Evolutionary conservation across 1,140 invertebrate species (phyloP), one percentile per base, ranked within the genome.

Genomic region (Ditylenchus dipsaci): DNA sequence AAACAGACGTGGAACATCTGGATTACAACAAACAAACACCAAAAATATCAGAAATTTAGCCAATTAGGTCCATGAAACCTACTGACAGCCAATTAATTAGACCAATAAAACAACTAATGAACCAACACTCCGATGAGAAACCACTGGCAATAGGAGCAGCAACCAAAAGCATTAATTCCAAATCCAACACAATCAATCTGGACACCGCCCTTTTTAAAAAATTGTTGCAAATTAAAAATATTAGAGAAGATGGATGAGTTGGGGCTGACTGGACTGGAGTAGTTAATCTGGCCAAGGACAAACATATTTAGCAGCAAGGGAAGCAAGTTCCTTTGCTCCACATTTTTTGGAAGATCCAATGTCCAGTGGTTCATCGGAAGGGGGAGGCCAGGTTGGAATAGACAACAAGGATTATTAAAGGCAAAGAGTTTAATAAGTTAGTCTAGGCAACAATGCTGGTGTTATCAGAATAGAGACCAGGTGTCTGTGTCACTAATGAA

Each of bases 1-100:
- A 67, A 77, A 61, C 75, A 76, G 21, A 76, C 56, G 42, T 78
- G 71, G 29, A 74, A 77, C 71, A 76, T 76, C 49, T n/a, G n/a
- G 49, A 5, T 53, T 15, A 21, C 49, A 53, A 7, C 3, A 53
- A 17, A 7, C 3, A 3, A 19, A 53, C n/a, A n/a, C 11, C 11
- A 38, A 38, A 38, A 11, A 11, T 5, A 38, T 38, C 33, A 38
- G 33, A 3, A 38, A 38, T 38, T 38, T 11, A 38, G 33, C 3
- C 33, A 38, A 11, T n/a, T n/a, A n/a, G n/a, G n/a, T n/a, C n/a
- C 33, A 38, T 38, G 33, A 3, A 3, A 38, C 3, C 11, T 11
- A 38, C 33, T 38, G 33, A 38, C 3, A 5, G 11, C 33, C 3
- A 11, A 11, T 11, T 5, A 38, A 38, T 5, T 11, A 38, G 33